Base-by-base conservation (phyloP, 2,888 invertebrate genomes). In the Scelioninae gen. 1 region DNA sequence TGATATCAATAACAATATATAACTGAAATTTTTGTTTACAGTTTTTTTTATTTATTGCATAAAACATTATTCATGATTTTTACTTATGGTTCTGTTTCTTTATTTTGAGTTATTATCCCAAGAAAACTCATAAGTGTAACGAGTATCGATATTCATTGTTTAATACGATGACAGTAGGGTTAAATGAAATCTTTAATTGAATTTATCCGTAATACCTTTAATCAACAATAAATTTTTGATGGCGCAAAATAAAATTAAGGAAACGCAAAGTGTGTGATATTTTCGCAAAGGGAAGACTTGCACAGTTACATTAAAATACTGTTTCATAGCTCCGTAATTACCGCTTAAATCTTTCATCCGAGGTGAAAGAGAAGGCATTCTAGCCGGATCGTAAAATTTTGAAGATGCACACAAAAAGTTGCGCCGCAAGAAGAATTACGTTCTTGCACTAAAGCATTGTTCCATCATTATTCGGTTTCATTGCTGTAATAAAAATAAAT, bases 401-500 rank as follows among this genome's bases (percentile, higher is more conserved):
- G 83, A 84, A 81, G 83, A 84, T 84, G 81, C 60, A 23, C 76
- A 56, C 65, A 76, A 76, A 76, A 82, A 80, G 60, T 60, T 45
- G 68, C 49, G 60, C 60, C 83, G 81, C 76, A 55, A 63, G 15
- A 83, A 83, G 76, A 77, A 63, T 80, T 77, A 81, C 83, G 80
- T 60, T 72, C 76, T 62, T 56, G 77, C 69, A 68, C 69, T 45
- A 49, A 84, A 74, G 47, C 75, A 84, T 84, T 84, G 84, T 84
- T 81, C 66, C 74, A 47, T 72, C 80, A 74, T 81, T 81, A 82
- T 78, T 81, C 62, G 69, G 75, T 82, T 84, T 84, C 84, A 84
- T 84, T 84, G 66, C 84, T 11, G 81, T 66, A 75, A 78, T 84
- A 84, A 81, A 84, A 78, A 78, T 81, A 84, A 84, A 84, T 84